Evolutionary conservation across 2,797 vertebrate species (phyloP), one percentile per base, ranked within the genome.

Genomic region (Pangasius macronema): DNA sequence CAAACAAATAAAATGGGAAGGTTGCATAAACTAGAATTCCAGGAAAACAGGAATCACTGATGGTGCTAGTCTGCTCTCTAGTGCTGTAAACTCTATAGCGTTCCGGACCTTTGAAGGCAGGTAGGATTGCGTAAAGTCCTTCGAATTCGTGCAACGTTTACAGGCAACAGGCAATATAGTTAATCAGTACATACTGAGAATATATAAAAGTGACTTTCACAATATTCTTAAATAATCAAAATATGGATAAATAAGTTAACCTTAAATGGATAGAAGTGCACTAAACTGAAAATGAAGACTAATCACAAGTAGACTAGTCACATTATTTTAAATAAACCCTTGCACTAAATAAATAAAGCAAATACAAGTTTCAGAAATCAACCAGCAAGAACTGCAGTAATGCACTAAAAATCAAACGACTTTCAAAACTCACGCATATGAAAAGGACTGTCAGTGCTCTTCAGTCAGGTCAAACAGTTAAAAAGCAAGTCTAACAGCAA

Each of bases 41-140:
- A 67, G 5, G n/a, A 22, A 67, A 77, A 27, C 18, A 42, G 13
- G 39, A 77, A 8, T 49, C 51, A 22, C 39, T 68, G 46, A 49
- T 63, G 42, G 30, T 76, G 18, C 51, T 20, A 53, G 46, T 36
- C 72, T 86, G 88, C 88, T 30, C 83, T 59, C 89, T 90, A 42
- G 83, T 77, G 90, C n/a, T n/a, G n/a, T n/a, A n/a, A n/a, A n/a
- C n/a, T n/a, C n/a, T n/a, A n/a, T n/a, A n/a, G n/a, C n/a, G n/a
- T n/a, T n/a, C n/a, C n/a, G n/a, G n/a, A n/a, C n/a, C n/a, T n/a
- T n/a, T n/a, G n/a, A n/a, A n/a, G n/a, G n/a, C n/a, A n/a, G n/a
- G n/a, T n/a, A n/a, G n/a, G n/a, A n/a, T n/a, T n/a, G n/a, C n/a
- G n/a, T n/a, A n/a, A n/a, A n/a, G n/a, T n/a, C n/a, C n/a, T n/a